A percentile compares a stretch with the other conserved stretches of the same genome.
Evolutionary conservation across 1,140 invertebrate species (phyloP).

Genomic region (Diploscapter pachys): DNA sequence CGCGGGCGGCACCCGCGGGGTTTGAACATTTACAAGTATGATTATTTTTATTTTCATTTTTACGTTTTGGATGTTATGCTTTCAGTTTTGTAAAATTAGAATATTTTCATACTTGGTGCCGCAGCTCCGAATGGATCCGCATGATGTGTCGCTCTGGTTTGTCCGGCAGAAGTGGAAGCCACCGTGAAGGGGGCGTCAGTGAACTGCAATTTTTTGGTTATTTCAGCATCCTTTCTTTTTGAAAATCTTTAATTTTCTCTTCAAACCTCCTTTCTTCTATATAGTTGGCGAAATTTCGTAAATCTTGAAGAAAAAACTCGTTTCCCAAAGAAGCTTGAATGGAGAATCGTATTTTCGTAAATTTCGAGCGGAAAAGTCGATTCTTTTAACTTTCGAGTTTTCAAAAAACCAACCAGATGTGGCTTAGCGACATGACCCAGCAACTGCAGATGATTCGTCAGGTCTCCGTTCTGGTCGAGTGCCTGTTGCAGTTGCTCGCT

Average conservation of each 20-base stretch:
- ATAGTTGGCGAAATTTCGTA: background rate
- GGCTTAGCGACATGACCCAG: conserved; percentile 2
- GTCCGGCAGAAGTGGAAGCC: too few species aligned
- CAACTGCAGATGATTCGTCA: conserved; percentile 3
- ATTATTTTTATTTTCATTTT: background rate
- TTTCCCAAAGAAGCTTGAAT: background rate
- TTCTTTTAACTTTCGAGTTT: background rate
- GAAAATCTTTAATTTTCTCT: too few species aligned
- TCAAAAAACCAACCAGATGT: conserved; percentile 5
- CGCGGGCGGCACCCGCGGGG: background rate
- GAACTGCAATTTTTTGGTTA: background rate
- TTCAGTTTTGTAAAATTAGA: too few species aligned
- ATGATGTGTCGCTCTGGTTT: too few species aligned
- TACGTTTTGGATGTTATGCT: background rate
- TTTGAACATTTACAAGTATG: too few species aligned
- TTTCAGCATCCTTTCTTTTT: background rate
- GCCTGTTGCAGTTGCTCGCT: background rate
- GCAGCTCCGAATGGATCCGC: too few species aligned
- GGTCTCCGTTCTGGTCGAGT: background rate
- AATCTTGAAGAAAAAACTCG: conserved; percentile 1
- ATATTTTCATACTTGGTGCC: too few species aligned
- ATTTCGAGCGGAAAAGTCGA: conserved; percentile 16
- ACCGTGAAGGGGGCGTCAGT: too few species aligned
- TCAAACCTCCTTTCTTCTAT: background rate
- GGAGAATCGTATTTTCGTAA: conserved; percentile 4